phyloP scores from a whole-genome alignment of 1,140 invertebrate species.

The Drosophila bocqueti region DNA sequence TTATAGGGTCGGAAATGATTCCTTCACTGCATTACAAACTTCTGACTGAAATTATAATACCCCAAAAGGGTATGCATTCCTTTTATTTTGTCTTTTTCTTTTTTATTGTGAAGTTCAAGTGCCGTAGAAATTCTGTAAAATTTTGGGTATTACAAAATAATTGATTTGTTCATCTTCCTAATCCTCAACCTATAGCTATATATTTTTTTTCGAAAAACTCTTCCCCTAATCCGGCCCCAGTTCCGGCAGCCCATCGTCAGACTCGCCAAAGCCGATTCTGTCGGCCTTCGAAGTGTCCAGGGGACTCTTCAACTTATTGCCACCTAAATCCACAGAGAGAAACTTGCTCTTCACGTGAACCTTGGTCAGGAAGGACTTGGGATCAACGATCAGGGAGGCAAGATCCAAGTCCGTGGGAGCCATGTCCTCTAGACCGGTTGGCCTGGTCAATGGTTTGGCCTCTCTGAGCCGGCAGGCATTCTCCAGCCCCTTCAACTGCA shows the following conservation, averaged over 20 bases:
- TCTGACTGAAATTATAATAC: no score
- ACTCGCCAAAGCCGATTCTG: neutral
- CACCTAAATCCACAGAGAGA: neutral
- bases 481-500: neutral
- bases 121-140: neutral
- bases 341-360: neutral
- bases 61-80: no score
- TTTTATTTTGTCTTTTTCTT: neutral
- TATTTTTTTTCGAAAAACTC: neutral
- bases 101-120: neutral
- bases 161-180: neutral
- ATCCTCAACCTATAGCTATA: neutral
- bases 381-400: neutral
- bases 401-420: neutral
- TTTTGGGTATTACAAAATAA: neutral
- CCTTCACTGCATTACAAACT: no score
- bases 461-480: no score
- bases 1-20: no score
- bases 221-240: neutral
- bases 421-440: no score
- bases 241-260: neutral
- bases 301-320: neutral
- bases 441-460: neutral
- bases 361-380: constrained; percentile 10
- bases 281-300: fast-evolving